A percentile compares a stretch with the other conserved stretches of the same genome.
Evolutionary conservation across 2,113 vertebrate species (phyloP).

Genomic region (Noturus placidus): DNA sequence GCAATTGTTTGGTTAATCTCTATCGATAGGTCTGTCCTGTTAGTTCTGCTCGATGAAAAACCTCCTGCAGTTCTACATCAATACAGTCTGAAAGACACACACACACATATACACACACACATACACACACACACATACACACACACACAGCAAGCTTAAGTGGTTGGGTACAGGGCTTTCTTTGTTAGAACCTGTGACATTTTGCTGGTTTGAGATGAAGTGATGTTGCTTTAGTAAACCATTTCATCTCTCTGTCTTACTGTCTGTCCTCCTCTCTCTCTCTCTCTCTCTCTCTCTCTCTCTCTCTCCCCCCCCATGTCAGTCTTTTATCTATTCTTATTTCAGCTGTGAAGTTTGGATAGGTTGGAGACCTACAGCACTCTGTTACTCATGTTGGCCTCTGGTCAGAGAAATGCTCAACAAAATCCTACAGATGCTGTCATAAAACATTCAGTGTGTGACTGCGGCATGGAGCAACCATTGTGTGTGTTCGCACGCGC

Average conservation of each 20-base stretch:
- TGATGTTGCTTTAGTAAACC: neutral
- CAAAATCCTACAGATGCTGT: neutral
- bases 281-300: neutral
- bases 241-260: neutral
- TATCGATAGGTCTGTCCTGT: neutral
- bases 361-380: neutral
- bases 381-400: neutral
- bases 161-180: neutral
- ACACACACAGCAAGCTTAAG: neutral
- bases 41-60: neutral
- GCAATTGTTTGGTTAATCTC: neutral
- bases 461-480: neutral
- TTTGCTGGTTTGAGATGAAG: neutral
- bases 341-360: neutral
- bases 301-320: neutral
- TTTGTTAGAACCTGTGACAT: neutral
- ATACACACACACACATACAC: neutral
- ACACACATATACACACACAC: neutral
- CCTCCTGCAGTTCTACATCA: neutral
- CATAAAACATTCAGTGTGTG: neutral
- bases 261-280: neutral
- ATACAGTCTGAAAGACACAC: neutral
- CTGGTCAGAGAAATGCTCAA: neutral
- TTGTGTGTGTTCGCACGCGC: neutral
- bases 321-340: neutral